These are phyloP conservation scores for Brachypterus glaber DNA, from an alignment of 2,888 invertebrate species.

Conservation along the genomic window DNA sequence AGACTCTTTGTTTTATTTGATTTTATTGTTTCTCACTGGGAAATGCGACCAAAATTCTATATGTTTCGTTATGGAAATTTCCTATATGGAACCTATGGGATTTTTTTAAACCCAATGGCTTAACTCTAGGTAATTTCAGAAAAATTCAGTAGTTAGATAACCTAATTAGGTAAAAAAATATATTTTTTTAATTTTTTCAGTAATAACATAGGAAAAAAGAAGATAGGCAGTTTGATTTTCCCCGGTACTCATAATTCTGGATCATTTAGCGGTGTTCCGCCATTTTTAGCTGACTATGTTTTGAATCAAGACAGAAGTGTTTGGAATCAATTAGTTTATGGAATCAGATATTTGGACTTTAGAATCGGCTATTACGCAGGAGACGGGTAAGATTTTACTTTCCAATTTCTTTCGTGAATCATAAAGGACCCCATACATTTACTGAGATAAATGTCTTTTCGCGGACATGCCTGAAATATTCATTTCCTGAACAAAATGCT, in stretches of 20 bases:
- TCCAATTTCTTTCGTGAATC: too few species aligned
- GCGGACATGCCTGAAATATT: not conserved
- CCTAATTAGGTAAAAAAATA: too few species aligned
- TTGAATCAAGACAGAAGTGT: constrained; percentile 67
- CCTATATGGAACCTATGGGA: too few species aligned
- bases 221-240: constrained; percentile 51
- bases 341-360: constrained; percentile 73
- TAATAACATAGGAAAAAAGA: constrained; percentile 47
- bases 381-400: constrained; percentile 29
- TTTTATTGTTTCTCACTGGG: too few species aligned
- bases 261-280: constrained; percentile 44
- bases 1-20: too few species aligned
- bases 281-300: constrained; percentile 39
- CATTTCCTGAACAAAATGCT: not conserved
- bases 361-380: constrained; percentile 59
- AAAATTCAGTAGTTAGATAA: too few species aligned
- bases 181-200: constrained; percentile 38
- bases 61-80: too few species aligned
- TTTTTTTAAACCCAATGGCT: too few species aligned
- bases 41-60: too few species aligned
- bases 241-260: constrained; percentile 66
- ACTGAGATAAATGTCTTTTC: not conserved
- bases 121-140: too few species aligned
- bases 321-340: constrained; percentile 77
- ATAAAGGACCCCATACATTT: not conserved